Evolutionary conservation across 2,888 invertebrate genomes (phyloP).

Genomic region (Isotomurus palustris): DNA sequence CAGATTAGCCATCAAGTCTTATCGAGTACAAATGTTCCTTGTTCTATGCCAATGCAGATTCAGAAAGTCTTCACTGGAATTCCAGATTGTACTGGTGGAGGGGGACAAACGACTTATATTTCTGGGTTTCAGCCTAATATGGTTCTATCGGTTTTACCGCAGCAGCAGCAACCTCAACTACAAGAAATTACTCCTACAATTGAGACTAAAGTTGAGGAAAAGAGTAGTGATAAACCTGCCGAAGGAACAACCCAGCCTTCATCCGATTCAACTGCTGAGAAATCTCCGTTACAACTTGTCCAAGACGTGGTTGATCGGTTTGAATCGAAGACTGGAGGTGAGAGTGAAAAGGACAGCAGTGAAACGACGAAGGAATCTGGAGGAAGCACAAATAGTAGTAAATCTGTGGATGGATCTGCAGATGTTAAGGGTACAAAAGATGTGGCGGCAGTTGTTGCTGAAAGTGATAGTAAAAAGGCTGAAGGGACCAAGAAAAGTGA

Average conservation of each 20-base stretch:
- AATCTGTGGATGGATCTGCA: background rate
- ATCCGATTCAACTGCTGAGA: slow-evolving; percentile 19
- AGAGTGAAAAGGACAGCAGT: background rate
- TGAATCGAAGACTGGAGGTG: slow-evolving; percentile 29
- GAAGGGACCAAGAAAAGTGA: slow-evolving; percentile 11
- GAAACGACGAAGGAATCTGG: slow-evolving; percentile 15
- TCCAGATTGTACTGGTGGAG: background rate
- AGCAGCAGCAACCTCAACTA: background rate
- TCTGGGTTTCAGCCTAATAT: slow-evolving; percentile 19
- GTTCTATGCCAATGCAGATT: slow-evolving; percentile 16
- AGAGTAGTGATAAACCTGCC: background rate
- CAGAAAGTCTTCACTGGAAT: slow-evolving; percentile 8
- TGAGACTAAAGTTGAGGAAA: background rate
- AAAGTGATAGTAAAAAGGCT: slow-evolving; percentile 15
- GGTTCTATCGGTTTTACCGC: background rate
- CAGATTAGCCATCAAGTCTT: slow-evolving; percentile 20
- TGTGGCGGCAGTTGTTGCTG: slow-evolving; percentile 3
- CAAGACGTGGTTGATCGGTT: slow-evolving; percentile 44
- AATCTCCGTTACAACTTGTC: slow-evolving; percentile 42
- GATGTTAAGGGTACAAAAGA: background rate
- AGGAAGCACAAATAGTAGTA: slow-evolving; percentile 2
- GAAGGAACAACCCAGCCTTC: background rate
- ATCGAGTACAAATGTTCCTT: slow-evolving; percentile 1
- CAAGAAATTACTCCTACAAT: background rate
- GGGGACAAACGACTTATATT: slow-evolving; percentile 12